Conservation (phyloP, 2,888 invertebrate species). For the Ophion ventricosus region DNA sequence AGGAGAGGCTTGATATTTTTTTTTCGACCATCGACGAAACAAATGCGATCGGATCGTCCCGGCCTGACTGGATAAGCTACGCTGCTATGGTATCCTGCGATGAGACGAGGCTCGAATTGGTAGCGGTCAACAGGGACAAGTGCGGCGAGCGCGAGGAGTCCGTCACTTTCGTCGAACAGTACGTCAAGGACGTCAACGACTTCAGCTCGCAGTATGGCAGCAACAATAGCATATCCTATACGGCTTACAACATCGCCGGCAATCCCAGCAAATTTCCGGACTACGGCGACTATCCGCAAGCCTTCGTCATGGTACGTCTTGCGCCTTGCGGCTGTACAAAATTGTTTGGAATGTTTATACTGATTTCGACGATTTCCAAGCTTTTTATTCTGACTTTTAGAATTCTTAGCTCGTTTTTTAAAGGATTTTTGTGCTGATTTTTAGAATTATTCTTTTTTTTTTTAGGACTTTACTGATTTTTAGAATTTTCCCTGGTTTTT, state of each 20-base stretch:
- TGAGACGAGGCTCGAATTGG: constrained; percentile 77
- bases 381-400: too few relatives aligned
- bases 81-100: constrained; percentile 79
- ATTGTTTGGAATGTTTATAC: too few relatives aligned
- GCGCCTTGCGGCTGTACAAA: background rate
- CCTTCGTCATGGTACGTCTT: constrained; percentile 92
- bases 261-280: constrained; percentile 93
- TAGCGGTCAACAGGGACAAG: constrained; percentile 76
- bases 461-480: too few relatives aligned
- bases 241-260: constrained; percentile 93
- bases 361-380: too few relatives aligned
- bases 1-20: background rate
- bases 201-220: constrained; percentile 96
- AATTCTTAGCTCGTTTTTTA: too few relatives aligned
- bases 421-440: too few relatives aligned
- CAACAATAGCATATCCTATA: constrained; percentile 94
- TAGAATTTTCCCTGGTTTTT: too few relatives aligned
- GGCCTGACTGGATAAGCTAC: constrained; percentile 18
- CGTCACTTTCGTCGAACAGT: constrained; percentile 88
- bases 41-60: constrained; percentile 45
- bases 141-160: constrained; percentile 73
- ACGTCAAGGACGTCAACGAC: constrained; percentile 90
- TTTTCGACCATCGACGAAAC: constrained; percentile 2
- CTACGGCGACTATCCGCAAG: constrained; percentile 96
- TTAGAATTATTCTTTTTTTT: too few relatives aligned